Base-by-base conservation (phyloP, 2,113 vertebrate genomes). In the Onychostruthus taczanowskii region DNA sequence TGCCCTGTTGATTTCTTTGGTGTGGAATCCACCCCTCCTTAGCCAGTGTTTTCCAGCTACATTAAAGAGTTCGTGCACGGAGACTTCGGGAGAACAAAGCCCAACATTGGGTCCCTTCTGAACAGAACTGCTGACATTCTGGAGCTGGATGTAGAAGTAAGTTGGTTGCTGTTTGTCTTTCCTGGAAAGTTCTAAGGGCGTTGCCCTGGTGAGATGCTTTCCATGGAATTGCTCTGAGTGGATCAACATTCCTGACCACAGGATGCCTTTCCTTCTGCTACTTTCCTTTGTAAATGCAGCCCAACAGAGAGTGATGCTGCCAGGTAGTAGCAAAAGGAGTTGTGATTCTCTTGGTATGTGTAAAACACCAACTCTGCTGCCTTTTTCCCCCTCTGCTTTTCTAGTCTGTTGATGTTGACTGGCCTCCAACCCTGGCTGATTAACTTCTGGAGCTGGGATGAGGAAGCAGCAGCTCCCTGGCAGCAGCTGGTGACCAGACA, bases 61-160 rank as follows among this genome's bases (percentile, higher is more conserved):
- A 98, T 99, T 94, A 99, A 99, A 94, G 99, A 99, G 96, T 99
- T 99, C 91, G 99, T 99, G 44, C 99, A 99, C 0, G 99, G 99
- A 95, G 99, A 99, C 97, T 99, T 99, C 27, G 99, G 99, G 41
- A 99, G 99, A 94, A 99, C 99, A 16, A 99, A 98, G 93, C 99
- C 99, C 20, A 99, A 99, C 95, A 97, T 99, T 87, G 98, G 99
- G 50, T 97, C 98, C 53, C 98, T 99, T 30, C 97, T 99, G 97
- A 97, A 98, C 62, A 98, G 98, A 10, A 99, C 99, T 1, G 97
- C 98, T 1, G 99, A 99, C 97, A 99, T 99, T 81, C 98, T 99
- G 94, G 99, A 99, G 95, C 96, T 99, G 96, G 99, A 99, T 62
- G 99, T 99, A 30, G 98, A 99, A 98, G 99, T 99, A 87, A 98